Conservation (phyloP, 2,797 vertebrate species). For the Pachyuromys duprasi region DNA sequence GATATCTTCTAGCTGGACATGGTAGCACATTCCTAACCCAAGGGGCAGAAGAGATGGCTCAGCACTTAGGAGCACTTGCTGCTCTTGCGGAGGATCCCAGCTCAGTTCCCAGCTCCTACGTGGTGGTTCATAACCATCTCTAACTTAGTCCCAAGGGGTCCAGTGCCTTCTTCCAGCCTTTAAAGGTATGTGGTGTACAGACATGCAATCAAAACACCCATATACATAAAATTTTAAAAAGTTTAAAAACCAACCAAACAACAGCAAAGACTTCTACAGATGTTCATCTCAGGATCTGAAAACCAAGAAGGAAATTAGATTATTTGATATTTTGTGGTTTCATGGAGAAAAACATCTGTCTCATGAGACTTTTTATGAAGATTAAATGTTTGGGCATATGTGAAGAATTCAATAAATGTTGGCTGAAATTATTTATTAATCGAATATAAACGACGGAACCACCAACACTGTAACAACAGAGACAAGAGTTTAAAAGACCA, state of each 20-base stretch:
- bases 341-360: not conserved
- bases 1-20: not conserved
- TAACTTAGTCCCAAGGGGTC: not conserved
- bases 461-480: not conserved
- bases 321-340: not conserved
- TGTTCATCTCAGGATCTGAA: slow-evolving; percentile 10
- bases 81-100: too few species aligned
- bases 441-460: not conserved
- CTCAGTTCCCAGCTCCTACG: not conserved
- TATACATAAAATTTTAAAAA: not conserved
- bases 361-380: slow-evolving; percentile 8
- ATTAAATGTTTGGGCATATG: slow-evolving; percentile 18
- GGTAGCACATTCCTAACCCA: not conserved
- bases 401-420: slow-evolving; percentile 27
- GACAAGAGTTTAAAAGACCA: not conserved
- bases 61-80: not conserved
- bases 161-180: not conserved
- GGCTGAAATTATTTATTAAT: not conserved
- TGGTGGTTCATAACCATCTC: not conserved
- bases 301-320: slow-evolving; percentile 21
- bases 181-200: not conserved
- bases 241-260: not conserved
- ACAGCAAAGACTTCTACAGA: not conserved
- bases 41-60: too few species aligned
- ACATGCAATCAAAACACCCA: not conserved